Percentiles rank a stretch among this genome's conserved stretches.
phyloP scores from a whole-genome alignment of 2,113 vertebrate species.

The Fregetta grallaria region DNA sequence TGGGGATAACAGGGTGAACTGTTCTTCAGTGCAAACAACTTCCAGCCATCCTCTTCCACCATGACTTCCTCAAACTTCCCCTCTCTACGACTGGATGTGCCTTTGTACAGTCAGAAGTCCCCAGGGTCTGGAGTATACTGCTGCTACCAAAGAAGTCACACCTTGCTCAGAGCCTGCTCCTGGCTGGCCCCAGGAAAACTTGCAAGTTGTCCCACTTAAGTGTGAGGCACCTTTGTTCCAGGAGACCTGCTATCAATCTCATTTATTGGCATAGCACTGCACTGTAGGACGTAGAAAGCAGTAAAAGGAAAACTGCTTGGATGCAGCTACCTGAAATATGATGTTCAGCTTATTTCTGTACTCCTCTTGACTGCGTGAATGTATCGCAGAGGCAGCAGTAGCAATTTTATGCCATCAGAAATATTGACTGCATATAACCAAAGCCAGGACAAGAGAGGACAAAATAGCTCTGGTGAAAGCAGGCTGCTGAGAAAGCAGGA shows the following conservation, averaged over 20 bases:
- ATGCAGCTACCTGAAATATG: not conserved
- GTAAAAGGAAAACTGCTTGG: not conserved
- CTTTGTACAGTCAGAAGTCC: not conserved
- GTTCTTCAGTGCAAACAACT: not conserved
- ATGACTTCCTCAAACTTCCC: not conserved
- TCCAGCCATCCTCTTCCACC: not conserved
- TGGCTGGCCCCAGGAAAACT: not conserved
- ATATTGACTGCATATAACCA: too few species aligned
- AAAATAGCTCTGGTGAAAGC: not conserved
- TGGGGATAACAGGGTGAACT: not conserved
- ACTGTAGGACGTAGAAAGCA: not conserved
- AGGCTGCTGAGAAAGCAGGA: not conserved
- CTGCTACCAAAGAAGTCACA: not conserved
- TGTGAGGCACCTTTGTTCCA: not conserved
- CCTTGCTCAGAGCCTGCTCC: not conserved
- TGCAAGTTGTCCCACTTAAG: not conserved
- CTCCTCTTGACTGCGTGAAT: not conserved
- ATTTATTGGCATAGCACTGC: not conserved
- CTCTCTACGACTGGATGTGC: accelerated
- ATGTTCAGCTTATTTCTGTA: not conserved
- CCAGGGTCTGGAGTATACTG: not conserved
- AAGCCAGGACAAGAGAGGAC: not conserved
- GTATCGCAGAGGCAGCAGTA: not conserved
- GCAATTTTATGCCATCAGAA: not conserved
- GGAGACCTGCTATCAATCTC: not conserved